phyloP scores from a whole-genome alignment of 2,797 vertebrate genomes.

The Tachyglossus aculeatus region DNA sequence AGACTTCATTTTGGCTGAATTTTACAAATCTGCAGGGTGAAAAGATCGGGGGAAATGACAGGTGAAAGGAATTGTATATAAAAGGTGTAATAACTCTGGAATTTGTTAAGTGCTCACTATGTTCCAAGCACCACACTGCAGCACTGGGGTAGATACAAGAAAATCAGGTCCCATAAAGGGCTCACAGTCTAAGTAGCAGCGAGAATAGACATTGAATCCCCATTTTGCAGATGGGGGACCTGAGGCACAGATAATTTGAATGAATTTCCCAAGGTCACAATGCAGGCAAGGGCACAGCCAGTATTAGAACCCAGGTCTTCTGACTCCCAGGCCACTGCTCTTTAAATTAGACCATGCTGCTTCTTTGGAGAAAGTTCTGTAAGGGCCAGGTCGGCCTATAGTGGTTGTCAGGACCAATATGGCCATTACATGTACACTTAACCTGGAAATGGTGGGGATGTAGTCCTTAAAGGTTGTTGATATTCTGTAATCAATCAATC shows the following conservation, averaged over 20 bases:
- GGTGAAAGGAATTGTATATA: background rate
- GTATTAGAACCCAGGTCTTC: background rate
- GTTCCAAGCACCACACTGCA: background rate
- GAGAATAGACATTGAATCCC: background rate
- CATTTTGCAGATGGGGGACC: background rate
- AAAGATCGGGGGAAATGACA: background rate
- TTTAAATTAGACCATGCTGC: background rate
- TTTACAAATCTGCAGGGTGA: too few species aligned
- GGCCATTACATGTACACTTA: too few species aligned
- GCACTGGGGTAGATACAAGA: background rate
- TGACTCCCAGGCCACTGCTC: background rate
- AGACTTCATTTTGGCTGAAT: too few species aligned
- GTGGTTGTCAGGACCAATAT: background rate
- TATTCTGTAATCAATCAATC: too few species aligned
- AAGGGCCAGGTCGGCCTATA: background rate
- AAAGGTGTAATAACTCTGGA: background rate
- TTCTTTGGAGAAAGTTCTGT: background rate
- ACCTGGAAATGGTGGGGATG: background rate
- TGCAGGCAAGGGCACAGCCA: background rate
- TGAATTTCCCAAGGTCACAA: background rate
- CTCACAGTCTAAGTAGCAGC: background rate
- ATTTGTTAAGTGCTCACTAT: background rate
- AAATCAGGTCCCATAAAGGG: background rate
- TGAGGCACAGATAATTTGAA: background rate
- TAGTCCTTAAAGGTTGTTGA: too few species aligned